Evolutionary conservation across 2,113 vertebrate species (phyloP), one percentile per base, ranked within the genome.

Genomic region (Myiozetetes cayanensis): DNA sequence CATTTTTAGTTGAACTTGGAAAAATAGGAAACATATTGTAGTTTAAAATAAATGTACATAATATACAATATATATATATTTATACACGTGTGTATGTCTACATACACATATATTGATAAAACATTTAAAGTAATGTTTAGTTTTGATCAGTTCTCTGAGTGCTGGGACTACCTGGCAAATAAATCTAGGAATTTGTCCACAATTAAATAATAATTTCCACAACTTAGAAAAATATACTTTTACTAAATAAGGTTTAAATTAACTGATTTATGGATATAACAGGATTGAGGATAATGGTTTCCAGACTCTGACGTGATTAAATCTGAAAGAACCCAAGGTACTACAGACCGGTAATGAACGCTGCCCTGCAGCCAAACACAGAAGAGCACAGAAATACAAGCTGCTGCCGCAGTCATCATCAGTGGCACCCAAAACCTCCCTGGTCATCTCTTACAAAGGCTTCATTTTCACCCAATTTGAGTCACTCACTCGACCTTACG

Each of bases 211-310:
- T 90, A 73, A 96, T 96, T 95, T 97, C 90, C 96, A 96, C 95
- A 97, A 98, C 97, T 97, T 98, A 98, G 96, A 98, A 98, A 98
- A 98, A 98, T 98, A 98, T 91, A 98, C 47, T 97, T 94, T 97
- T 89, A 93, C 96, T 97, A 94, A 96, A 96, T 96, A 97, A 96
- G 76, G 90, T 89, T 97, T 97, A 97, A 97, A 96, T 97, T 97
- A 96, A 88, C 52, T 88, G 72, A 35, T 80, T 96, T 94, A 62
- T 53, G 96, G 92, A 84, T 74, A n/a, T 66, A 96, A n/a, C 63
- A 96, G 33, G 61, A 67, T 55, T 70, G 46, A 92, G 50, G 35
- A 74, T 18, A 77, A 94, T 6, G 2, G 33, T 71, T 92, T 90
- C 76, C 83, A 93, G 77, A 41, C 84, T 67, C 88, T 43, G 50